Evolutionary conservation across 2,113 vertebrate genomes (phyloP).

Genomic region (Amblyopsis rosae): DNA sequence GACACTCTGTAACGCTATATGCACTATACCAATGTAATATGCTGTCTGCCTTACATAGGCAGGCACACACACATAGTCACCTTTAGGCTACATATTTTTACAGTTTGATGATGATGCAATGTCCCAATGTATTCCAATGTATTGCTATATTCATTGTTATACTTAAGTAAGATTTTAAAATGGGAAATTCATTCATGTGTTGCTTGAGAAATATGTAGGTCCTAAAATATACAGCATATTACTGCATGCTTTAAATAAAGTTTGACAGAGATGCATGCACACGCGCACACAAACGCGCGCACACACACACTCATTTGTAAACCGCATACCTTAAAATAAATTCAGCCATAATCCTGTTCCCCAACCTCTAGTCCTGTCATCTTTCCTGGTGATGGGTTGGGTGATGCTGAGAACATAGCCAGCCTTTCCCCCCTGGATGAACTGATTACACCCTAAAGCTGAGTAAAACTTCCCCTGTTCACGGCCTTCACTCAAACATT

Average conservation of each 20-base stretch:
- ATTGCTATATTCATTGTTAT: too few relatives aligned
- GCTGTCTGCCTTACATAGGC: too few relatives aligned
- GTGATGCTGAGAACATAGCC: slow-evolving; percentile 10
- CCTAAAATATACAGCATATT: too few relatives aligned
- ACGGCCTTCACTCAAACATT: slow-evolving; percentile 43
- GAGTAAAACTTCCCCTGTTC: slow-evolving; percentile 24
- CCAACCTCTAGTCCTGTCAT: slow-evolving; percentile 3
- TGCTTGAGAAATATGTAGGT: background rate
- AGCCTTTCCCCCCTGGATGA: slow-evolving; percentile 4
- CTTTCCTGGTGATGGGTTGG: slow-evolving; percentile 39
- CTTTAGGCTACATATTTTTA: too few relatives aligned
- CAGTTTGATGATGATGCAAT: too few relatives aligned
- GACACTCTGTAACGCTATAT: too few relatives aligned
- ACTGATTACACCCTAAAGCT: slow-evolving; percentile 15
- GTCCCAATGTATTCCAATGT: too few relatives aligned
- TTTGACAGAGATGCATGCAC: too few relatives aligned
- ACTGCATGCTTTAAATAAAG: too few relatives aligned
- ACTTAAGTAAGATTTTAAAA: too few relatives aligned
- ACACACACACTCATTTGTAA: background rate
- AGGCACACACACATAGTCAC: too few relatives aligned
- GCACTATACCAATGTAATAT: too few relatives aligned
- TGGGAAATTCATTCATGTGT: background rate
- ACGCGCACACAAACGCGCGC: background rate
- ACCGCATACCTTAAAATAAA: background rate
- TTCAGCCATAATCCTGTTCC: slow-evolving; percentile 15